A percentile compares a stretch with the other conserved stretches of the same genome.
Conservation (phyloP, 1,140 invertebrate species). For the Ridgeia piscesae region DNA sequence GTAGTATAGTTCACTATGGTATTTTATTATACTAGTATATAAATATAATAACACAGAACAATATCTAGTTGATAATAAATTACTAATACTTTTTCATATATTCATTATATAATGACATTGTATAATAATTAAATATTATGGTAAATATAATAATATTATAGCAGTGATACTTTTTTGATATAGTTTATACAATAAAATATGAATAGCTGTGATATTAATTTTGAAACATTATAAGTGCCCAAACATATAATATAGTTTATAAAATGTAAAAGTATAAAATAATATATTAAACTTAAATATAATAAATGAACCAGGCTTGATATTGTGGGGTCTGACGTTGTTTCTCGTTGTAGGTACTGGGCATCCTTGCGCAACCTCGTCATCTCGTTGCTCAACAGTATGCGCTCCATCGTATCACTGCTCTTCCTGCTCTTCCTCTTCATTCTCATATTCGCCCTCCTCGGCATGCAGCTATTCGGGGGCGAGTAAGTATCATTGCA, state of each 20-base stretch:
- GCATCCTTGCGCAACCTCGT: conserved; percentile 96
- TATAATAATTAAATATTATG: no score
- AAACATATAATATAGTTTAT: neutral
- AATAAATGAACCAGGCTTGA: neutral
- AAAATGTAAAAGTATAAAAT: neutral
- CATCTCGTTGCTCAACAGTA: conserved; percentile 97
- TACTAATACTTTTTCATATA: no score
- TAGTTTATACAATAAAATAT: no score
- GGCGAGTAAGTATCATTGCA: conserved; percentile 83
- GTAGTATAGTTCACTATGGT: no score
- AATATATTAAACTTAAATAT: neutral
- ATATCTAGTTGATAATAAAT: no score
- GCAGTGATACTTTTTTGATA: no score
- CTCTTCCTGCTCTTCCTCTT: conserved; percentile 99
- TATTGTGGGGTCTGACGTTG: neutral
- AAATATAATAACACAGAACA: no score
- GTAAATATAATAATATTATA: no score
- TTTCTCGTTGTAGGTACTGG: conserved; percentile 86
- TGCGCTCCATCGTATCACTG: conserved; percentile 99
- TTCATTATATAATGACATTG: no score
- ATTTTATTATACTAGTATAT: no score
- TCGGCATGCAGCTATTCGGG: conserved; percentile 99
- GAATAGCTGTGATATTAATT: no score
- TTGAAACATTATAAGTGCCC: no score
- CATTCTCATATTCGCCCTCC: conserved; percentile 99